Percentiles rank a stretch among this genome's conserved stretches.
phyloP scores from a whole-genome alignment of 2,888 invertebrate species.

The Helicoverpa assulta region DNA sequence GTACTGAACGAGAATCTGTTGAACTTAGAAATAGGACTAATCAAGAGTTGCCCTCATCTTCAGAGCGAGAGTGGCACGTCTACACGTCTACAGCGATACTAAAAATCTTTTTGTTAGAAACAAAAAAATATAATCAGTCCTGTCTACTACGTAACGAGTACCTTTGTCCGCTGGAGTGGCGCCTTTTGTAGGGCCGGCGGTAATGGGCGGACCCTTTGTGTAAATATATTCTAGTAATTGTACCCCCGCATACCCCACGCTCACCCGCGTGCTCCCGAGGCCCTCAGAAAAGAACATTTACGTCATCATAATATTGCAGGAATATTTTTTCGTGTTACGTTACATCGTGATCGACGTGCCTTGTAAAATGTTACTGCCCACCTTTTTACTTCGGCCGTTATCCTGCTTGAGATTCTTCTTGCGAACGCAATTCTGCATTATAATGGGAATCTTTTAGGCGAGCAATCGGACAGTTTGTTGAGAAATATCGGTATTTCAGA shows the following conservation, averaged over 20 bases:
- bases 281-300: constrained; percentile 59
- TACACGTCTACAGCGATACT: constrained; percentile 56
- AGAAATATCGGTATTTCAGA: background rate
- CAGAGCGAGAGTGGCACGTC: constrained; percentile 40
- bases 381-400: constrained; percentile 33
- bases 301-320: constrained; percentile 61
- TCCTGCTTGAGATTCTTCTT: constrained; percentile 20
- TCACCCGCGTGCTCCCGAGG: constrained; percentile 27
- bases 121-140: constrained; percentile 79
- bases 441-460: background rate
- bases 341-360: constrained; percentile 50
- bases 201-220: constrained; percentile 74
- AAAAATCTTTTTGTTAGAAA: constrained; percentile 76
- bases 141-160: constrained; percentile 74
- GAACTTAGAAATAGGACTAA: constrained; percentile 19
- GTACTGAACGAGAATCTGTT: constrained; percentile 2
- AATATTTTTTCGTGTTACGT: constrained; percentile 51
- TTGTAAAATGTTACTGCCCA: constrained; percentile 40
- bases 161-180: constrained; percentile 75
- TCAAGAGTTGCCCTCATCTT: constrained; percentile 22
- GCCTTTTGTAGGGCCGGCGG: constrained; percentile 67
- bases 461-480: background rate
- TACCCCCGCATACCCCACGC: constrained; percentile 54
- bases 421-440: constrained; percentile 2
- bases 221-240: constrained; percentile 77